A percentile compares a stretch with the other conserved stretches of the same genome.
phyloP scores from a whole-genome alignment of 2,113 vertebrate species.

The Sus scrofa region DNA sequence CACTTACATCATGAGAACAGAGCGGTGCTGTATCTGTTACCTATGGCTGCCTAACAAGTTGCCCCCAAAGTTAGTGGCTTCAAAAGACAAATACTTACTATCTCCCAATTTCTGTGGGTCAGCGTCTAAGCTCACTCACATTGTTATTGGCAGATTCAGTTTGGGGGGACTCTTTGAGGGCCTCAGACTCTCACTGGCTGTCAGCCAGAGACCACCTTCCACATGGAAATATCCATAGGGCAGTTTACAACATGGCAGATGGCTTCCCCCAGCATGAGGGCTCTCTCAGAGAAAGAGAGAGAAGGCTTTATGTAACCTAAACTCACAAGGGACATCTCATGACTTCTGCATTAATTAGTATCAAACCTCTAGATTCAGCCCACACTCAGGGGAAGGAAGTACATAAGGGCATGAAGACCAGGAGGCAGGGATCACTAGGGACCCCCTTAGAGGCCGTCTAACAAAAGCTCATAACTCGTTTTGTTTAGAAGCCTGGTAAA shows the following conservation, averaged over 20 bases:
- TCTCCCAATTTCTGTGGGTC: not conserved
- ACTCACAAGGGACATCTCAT: not conserved
- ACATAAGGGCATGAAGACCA: not conserved
- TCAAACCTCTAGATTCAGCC: not conserved
- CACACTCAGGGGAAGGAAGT: not conserved
- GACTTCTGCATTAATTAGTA: constrained; percentile 42
- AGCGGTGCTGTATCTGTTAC: not conserved
- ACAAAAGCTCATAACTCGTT: not conserved
- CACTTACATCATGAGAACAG: constrained; percentile 19
- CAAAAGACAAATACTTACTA: not conserved
- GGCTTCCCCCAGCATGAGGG: not conserved
- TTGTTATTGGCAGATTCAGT: not conserved
- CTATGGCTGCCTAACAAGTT: constrained; percentile 10
- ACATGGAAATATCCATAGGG: not conserved
- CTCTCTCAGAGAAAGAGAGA: not conserved
- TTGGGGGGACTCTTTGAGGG: not conserved
- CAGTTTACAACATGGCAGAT: not conserved
- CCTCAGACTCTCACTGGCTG: not conserved
- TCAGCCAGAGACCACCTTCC: constrained; percentile 1
- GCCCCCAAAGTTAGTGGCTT: not conserved
- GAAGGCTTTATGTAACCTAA: not conserved
- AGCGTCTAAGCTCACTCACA: not conserved
- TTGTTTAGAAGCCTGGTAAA: not conserved
- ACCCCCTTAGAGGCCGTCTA: not conserved
- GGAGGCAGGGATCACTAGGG: not conserved